A percentile compares a stretch with the other conserved stretches of the same genome.
These are phyloP conservation scores for Aphrophora alni DNA, from an alignment of 2,888 invertebrate genomes.

Conservation along the genomic window DNA sequence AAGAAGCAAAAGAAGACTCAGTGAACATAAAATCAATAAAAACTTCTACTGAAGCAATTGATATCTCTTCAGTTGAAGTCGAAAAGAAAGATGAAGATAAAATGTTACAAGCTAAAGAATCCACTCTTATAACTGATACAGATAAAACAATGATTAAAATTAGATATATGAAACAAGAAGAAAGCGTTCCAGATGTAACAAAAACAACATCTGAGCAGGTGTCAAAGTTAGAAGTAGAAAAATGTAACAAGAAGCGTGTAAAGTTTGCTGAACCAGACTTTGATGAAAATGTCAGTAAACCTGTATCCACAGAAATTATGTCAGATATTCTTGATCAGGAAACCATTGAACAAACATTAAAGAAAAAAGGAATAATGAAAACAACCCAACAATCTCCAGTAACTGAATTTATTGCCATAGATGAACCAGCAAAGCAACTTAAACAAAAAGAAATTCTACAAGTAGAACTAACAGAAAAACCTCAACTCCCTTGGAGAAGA, in stretches of 20 bases:
- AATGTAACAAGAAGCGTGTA: background rate
- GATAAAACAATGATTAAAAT: constrained; percentile 35
- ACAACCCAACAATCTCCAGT: background rate
- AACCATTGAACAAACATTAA: background rate
- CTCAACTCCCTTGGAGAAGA: constrained; percentile 51
- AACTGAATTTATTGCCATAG: background rate
- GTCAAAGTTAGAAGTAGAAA: background rate
- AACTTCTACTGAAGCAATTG: background rate
- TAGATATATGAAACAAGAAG: constrained; percentile 25
- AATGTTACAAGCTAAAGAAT: background rate
- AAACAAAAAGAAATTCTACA: background rate
- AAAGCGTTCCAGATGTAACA: background rate
- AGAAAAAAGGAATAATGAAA: background rate
- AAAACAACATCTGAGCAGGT: background rate
- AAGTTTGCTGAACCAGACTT: background rate
- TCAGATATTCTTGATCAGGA: background rate
- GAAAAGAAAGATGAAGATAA: background rate
- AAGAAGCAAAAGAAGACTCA: background rate
- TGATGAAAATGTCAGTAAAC: background rate
- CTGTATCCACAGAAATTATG: background rate
- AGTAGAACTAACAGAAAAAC: constrained; percentile 43
- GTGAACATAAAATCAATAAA: background rate
- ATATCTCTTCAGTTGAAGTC: background rate
- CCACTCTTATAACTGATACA: background rate
- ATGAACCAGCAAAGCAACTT: background rate